Conservation (phyloP, 2,113 vertebrate genomes). For the Ceyx melanurus region DNA sequence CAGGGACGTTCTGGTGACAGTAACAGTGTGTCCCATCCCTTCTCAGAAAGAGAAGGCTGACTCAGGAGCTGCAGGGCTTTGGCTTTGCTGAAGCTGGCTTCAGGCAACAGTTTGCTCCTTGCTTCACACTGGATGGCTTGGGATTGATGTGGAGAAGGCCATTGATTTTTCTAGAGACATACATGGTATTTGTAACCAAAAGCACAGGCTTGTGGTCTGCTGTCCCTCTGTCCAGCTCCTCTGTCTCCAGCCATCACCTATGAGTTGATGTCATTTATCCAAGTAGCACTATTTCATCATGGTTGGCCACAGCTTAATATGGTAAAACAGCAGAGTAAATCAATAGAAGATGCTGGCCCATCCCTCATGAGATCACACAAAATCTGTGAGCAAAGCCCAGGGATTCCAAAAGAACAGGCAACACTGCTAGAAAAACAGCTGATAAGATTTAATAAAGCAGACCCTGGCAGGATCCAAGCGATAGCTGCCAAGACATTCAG, state of each 20-base stretch:
- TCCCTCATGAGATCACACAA: neutral
- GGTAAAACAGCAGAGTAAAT: neutral
- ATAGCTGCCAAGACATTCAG: neutral
- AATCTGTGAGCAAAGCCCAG: neutral
- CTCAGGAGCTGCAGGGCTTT: neutral
- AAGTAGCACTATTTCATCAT: neutral
- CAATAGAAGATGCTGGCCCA: neutral
- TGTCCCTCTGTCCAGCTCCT: neutral
- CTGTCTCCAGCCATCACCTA: neutral
- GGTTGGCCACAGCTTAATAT: neutral
- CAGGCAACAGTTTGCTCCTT: neutral
- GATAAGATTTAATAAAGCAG: conserved; percentile 17
- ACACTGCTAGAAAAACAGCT: neutral
- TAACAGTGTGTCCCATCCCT: neutral
- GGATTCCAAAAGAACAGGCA: neutral
- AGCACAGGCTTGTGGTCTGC: neutral
- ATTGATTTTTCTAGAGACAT: neutral
- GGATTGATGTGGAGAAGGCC: neutral
- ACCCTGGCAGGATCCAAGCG: neutral
- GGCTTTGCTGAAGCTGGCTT: neutral
- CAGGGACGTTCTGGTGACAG: neutral
- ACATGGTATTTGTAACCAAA: neutral
- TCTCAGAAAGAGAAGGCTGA: neutral
- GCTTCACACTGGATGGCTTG: neutral
- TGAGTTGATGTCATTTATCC: neutral